These are phyloP conservation scores for Anhinga anhinga DNA, from an alignment of 2,113 vertebrate genomes.

Conservation along the genomic window DNA sequence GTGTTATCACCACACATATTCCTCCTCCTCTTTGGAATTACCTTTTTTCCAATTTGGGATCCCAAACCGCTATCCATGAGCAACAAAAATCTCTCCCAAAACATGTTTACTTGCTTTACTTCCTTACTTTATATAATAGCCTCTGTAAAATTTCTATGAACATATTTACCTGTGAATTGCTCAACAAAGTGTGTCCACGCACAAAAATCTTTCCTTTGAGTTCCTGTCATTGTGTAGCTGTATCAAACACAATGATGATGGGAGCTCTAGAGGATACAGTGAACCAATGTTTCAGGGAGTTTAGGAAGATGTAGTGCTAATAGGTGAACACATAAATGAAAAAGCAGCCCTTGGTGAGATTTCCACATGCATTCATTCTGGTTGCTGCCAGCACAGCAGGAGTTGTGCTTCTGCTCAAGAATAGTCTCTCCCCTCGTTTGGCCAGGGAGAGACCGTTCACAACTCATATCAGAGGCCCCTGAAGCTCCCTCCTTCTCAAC, in stretches of 20 bases:
- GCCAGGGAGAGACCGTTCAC: accelerated
- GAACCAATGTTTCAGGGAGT: not conserved
- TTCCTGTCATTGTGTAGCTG: not conserved
- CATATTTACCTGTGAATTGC: not conserved
- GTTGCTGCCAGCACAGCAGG: not conserved
- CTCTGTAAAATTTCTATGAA: not conserved
- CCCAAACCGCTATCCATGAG: not conserved
- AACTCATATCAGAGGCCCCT: not conserved
- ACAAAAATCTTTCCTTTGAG: not conserved
- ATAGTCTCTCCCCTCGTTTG: not conserved
- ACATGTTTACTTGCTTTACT: not conserved
- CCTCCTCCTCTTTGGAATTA: not conserved
- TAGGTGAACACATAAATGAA: not conserved
- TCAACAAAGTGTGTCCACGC: not conserved
- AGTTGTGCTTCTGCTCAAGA: not conserved
- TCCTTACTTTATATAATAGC: not conserved
- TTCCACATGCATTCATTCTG: not conserved
- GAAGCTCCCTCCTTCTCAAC: not conserved
- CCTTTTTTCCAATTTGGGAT: not conserved
- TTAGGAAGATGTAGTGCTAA: not conserved
- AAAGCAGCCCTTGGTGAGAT: not conserved
- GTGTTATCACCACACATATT: not conserved
- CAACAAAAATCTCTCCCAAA: not conserved
- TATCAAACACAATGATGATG: not conserved
- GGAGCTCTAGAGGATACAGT: not conserved